phyloP scores from a whole-genome alignment of 2,113 vertebrate genomes.

The Bubo bubo region DNA sequence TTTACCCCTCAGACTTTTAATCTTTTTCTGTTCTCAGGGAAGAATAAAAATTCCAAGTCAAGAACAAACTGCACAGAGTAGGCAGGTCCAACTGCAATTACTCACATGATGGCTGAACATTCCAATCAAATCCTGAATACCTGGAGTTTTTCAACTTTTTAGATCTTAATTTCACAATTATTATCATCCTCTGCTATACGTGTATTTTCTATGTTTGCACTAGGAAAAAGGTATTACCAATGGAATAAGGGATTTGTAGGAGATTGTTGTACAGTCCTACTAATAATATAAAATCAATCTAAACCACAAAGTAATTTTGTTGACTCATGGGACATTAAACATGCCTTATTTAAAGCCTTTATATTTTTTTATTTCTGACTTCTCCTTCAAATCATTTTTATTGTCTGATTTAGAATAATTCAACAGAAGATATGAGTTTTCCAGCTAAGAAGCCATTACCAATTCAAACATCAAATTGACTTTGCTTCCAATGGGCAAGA shows the following conservation, averaged over 20 bases:
- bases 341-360: conserved; percentile 44
- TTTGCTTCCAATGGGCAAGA: neutral
- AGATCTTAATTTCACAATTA: conserved; percentile 45
- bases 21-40: neutral
- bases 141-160: neutral
- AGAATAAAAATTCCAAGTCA: neutral
- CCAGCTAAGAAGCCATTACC: conserved; percentile 20
- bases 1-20: neutral
- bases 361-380: conserved; percentile 51
- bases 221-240: conserved; percentile 27
- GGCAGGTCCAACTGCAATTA: neutral
- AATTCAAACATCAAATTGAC: conserved; percentile 38
- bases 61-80: neutral
- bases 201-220: conserved; percentile 14
- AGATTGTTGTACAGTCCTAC: conserved; percentile 33
- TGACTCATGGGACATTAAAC: conserved; percentile 62
- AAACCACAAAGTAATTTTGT: conserved; percentile 64
- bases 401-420: conserved; percentile 59
- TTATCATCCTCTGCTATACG: neutral
- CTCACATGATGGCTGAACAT: neutral
- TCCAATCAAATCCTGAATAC: neutral
- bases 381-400: conserved; percentile 47
- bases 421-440: conserved; percentile 33
- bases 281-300: conserved; percentile 59
- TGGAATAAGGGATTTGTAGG: conserved; percentile 41